A percentile compares a stretch with the other conserved stretches of the same genome.
phyloP scores from a whole-genome alignment of 2,888 invertebrate species.

The Hemithea aestivaria region DNA sequence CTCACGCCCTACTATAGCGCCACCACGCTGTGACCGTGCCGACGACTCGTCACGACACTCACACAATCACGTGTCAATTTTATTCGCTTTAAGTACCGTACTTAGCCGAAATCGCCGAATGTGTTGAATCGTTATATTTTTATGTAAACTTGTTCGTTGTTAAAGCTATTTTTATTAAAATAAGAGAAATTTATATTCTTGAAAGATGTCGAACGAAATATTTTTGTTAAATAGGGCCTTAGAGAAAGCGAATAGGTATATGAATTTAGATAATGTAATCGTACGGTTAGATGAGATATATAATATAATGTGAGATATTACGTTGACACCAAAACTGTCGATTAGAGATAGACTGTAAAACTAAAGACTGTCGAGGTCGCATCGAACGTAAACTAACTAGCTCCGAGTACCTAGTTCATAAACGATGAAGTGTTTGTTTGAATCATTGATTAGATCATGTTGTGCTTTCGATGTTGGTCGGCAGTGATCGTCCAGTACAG shows the following conservation, averaged over 20 bases:
- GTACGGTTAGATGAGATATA: constrained; percentile 56
- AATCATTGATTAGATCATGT: constrained; percentile 64
- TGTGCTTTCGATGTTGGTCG: constrained; percentile 76
- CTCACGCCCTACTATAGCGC: constrained; percentile 56
- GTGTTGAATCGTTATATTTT: constrained; percentile 72
- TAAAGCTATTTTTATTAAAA: constrained; percentile 74
- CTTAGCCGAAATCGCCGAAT: constrained; percentile 65
- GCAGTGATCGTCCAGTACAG: constrained; percentile 61
- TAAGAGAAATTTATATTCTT: constrained; percentile 74
- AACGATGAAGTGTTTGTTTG: constrained; percentile 60
- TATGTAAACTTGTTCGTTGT: constrained; percentile 75
- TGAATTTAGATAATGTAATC: constrained; percentile 64
- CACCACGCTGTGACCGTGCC: constrained; percentile 63
- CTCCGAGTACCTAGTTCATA: too few species aligned
- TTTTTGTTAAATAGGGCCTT: constrained; percentile 77
- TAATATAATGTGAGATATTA: constrained; percentile 58
- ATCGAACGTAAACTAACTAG: constrained; percentile 59
- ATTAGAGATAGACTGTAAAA: constrained; percentile 66
- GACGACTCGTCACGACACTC: constrained; percentile 9
- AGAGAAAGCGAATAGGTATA: constrained; percentile 61
- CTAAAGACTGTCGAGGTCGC: constrained; percentile 74
- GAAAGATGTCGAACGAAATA: constrained; percentile 68
- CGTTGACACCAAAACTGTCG: constrained; percentile 62
- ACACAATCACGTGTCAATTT: constrained; percentile 72
- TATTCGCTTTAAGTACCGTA: constrained; percentile 71